Evolutionary conservation across 2,888 invertebrate genomes (phyloP).

Genomic region (Yponomeuta evonymella): DNA sequence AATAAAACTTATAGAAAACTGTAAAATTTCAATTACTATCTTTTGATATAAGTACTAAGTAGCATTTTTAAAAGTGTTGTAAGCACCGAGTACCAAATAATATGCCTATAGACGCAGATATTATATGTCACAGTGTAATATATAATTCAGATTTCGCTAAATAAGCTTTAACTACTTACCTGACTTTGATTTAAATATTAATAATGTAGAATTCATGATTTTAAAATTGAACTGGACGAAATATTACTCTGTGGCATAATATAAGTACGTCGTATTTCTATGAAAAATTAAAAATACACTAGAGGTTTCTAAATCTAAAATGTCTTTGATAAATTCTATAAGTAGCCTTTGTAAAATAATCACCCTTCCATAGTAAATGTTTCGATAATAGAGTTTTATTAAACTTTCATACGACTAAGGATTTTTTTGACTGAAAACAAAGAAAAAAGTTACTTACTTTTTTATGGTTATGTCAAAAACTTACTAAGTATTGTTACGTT

Average conservation of each 20-base stretch:
- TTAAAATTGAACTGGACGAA: neutral
- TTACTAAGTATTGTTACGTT: neutral
- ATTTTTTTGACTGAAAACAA: neutral
- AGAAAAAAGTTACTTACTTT: neutral
- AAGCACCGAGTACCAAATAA: conserved; percentile 58
- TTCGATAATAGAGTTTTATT: conserved; percentile 10
- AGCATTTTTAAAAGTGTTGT: conserved; percentile 37
- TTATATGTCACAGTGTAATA: conserved; percentile 6
- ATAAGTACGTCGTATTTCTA: conserved; percentile 34
- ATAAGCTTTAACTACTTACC: neutral
- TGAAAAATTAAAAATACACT: conserved; percentile 55
- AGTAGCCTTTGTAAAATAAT: conserved; percentile 65
- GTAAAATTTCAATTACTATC: conserved; percentile 30
- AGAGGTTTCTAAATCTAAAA: conserved; percentile 58
- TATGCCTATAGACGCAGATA: conserved; percentile 33
- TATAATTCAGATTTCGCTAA: neutral
- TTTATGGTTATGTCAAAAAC: no score
- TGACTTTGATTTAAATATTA: neutral
- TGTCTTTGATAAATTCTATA: conserved; percentile 54
- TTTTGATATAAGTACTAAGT: conserved; percentile 32
- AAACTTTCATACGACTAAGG: conserved; percentile 2
- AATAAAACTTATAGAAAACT: conserved; percentile 35
- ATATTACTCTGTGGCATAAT: neutral
- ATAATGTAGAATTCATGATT: neutral
- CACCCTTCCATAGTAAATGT: conserved; percentile 52